phyloP scores from a whole-genome alignment of 2,113 vertebrate species.

The Hemiscyllium ocellatum region DNA sequence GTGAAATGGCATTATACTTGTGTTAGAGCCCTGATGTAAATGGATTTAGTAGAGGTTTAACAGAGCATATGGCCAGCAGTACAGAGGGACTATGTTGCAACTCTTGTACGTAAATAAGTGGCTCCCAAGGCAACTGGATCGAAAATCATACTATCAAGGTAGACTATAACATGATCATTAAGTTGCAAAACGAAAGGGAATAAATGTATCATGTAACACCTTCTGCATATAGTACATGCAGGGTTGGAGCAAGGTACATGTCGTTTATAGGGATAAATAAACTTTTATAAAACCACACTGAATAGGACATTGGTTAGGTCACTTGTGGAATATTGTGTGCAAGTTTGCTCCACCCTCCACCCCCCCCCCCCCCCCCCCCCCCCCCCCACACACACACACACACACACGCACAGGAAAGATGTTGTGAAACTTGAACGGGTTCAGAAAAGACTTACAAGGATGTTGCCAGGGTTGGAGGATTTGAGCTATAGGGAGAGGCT shows the following conservation, averaged over 20 bases:
- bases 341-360: no score
- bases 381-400: no score
- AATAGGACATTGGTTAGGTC: not conserved
- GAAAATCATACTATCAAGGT: not conserved
- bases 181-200: not conserved
- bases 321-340: no score
- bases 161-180: not conserved
- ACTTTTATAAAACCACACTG: not conserved
- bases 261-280: not conserved
- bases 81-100: not conserved
- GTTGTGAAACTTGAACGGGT: no score
- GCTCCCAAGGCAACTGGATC: not conserved
- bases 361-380: no score
- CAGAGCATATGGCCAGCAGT: not conserved
- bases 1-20: not conserved
- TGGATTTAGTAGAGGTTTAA: not conserved
- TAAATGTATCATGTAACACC: not conserved
- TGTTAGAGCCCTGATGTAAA: not conserved
- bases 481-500: no score
- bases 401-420: no score
- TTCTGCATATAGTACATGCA: not conserved
- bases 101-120: not conserved
- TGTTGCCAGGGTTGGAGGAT: no score
- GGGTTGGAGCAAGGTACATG: not conserved
- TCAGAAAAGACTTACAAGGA: no score